These are phyloP conservation scores for Leucozona laternaria DNA, from an alignment of 2,888 invertebrate genomes.

Conservation along the genomic window DNA sequence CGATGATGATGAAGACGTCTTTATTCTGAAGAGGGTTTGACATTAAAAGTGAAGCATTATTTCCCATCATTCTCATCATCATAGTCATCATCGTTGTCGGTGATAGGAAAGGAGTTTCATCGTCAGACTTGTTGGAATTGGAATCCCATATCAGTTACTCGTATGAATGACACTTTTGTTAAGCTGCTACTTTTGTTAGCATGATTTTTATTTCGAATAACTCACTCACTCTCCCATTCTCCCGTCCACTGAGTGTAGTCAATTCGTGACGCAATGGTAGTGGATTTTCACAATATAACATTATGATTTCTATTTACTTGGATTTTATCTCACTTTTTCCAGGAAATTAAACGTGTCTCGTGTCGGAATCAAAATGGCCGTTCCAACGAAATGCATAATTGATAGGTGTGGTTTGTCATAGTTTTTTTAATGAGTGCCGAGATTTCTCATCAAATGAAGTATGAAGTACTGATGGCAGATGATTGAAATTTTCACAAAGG, in stretches of 20 bases:
- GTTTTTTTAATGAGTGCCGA: background rate
- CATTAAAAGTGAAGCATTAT: constrained; percentile 65
- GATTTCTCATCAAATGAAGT: background rate
- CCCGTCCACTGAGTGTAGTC: background rate
- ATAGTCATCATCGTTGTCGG: constrained; percentile 1
- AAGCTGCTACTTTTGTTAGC: constrained; percentile 52
- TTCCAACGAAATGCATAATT: constrained; percentile 54
- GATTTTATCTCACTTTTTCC: constrained; percentile 22
- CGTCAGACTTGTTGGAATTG: constrained; percentile 67
- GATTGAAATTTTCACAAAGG: too few relatives aligned
- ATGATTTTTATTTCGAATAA: constrained; percentile 55
- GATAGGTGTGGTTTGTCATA: constrained; percentile 9
- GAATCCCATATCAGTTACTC: constrained; percentile 62
- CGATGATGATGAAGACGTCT: constrained; percentile 36
- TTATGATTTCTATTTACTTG: constrained; percentile 38
- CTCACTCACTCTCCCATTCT: constrained; percentile 21
- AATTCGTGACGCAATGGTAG: background rate
- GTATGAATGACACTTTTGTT: constrained; percentile 70
- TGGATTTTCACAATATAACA: constrained; percentile 29
- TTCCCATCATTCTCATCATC: constrained; percentile 54
- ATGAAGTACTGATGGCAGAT: too few relatives aligned
- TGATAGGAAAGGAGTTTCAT: constrained; percentile 31
- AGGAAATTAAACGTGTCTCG: constrained; percentile 66
- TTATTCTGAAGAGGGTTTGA: constrained; percentile 66
- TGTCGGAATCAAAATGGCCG: constrained; percentile 24